These are phyloP conservation scores for Orcinus orca DNA, from an alignment of 2,113 vertebrate genomes.

Conservation along the genomic window DNA sequence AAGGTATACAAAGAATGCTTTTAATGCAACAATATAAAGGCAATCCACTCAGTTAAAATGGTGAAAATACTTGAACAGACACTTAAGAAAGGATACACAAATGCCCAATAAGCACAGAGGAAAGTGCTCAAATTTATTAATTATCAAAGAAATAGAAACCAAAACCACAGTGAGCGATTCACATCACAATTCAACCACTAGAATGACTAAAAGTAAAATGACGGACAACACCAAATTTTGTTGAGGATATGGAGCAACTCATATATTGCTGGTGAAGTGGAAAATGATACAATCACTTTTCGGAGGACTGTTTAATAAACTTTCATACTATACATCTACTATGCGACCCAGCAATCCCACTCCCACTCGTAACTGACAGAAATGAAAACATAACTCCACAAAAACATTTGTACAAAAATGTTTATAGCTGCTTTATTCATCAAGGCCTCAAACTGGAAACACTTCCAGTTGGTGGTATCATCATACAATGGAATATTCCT, in stretches of 20 bases:
- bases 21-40: not conserved
- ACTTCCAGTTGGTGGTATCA: not conserved
- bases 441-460: not conserved
- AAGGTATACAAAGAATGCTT: not conserved
- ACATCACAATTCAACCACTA: not conserved
- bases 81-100: not conserved
- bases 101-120: not conserved
- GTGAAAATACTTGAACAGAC: not conserved
- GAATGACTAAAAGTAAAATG: not conserved
- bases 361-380: not conserved
- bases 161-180: not conserved
- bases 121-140: not conserved
- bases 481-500: not conserved
- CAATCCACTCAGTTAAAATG: not conserved
- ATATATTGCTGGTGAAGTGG: not conserved
- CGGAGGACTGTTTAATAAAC: not conserved
- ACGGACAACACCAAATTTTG: not conserved
- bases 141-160: not conserved
- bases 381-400: constrained; percentile 8
- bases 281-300: constrained; percentile 12
- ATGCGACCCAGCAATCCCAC: not conserved
- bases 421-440: not conserved
- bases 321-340: not conserved
- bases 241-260: not conserved
- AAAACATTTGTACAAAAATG: not conserved